A percentile compares a stretch with the other conserved stretches of the same genome.
These are phyloP conservation scores for Burhinus bistriatus DNA, from an alignment of 2,113 vertebrate species.

Conservation along the genomic window DNA sequence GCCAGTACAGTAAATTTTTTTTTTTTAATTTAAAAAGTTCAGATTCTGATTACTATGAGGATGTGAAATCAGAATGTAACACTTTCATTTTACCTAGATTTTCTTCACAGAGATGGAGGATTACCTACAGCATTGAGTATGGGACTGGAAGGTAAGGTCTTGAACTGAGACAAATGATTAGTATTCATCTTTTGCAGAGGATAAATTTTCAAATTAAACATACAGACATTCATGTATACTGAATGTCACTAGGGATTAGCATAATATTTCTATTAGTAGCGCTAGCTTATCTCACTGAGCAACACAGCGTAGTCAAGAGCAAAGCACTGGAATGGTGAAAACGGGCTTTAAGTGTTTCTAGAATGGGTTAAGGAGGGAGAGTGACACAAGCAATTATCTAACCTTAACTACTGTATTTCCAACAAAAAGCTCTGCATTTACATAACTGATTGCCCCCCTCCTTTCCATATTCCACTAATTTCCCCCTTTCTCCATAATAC, in stretches of 20 bases:
- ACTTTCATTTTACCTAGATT: background rate
- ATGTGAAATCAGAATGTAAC: background rate
- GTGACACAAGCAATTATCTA: background rate
- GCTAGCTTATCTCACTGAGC: background rate
- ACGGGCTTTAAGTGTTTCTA: background rate
- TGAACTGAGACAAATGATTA: background rate
- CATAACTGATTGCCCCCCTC: background rate
- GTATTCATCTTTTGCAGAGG: background rate
- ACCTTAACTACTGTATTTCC: background rate
- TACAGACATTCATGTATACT: background rate
- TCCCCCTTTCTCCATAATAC: background rate
- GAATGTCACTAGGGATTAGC: constrained; percentile 19
- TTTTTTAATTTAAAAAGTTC: background rate
- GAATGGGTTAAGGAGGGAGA: background rate
- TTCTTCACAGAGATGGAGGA: background rate
- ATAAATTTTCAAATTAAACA: constrained; percentile 21
- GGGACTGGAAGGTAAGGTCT: background rate
- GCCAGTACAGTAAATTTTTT: background rate
- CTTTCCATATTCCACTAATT: background rate
- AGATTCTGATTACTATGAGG: background rate
- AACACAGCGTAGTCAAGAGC: background rate
- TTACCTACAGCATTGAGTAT: background rate
- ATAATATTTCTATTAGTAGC: constrained; percentile 34
- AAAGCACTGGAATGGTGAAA: background rate
- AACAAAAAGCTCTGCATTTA: background rate